Percentiles rank a stretch among this genome's conserved stretches.
Evolutionary conservation across 2,797 vertebrate species (phyloP).

Genomic region (Labeo calbasu): DNA sequence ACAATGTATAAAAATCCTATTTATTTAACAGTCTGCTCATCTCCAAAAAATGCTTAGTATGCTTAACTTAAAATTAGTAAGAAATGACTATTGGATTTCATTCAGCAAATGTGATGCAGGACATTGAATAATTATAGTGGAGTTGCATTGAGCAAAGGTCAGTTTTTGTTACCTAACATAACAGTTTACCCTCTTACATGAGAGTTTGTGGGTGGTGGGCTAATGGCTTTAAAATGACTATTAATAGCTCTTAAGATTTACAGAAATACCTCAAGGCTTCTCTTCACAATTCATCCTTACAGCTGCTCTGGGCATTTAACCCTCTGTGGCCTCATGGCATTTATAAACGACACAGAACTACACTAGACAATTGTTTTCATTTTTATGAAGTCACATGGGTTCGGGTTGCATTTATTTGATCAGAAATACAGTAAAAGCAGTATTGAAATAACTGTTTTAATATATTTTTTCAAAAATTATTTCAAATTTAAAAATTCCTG

Average conservation of each 20-base stretch:
- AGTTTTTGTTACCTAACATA: not conserved
- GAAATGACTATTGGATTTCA: not conserved
- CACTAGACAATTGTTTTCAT: not conserved
- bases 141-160: not conserved
- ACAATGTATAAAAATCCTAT: not conserved
- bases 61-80: not conserved
- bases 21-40: too few relatives aligned
- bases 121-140: not conserved
- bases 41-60: not conserved
- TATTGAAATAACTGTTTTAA: not conserved
- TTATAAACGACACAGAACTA: conserved; percentile 5
- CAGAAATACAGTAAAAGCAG: not conserved
- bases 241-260: conserved; percentile 30
- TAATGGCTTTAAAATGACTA: conserved; percentile 22
- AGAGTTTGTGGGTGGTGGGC: not conserved
- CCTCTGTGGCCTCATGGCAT: not conserved
- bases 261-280: conserved; percentile 7
- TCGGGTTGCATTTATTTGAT: not conserved
- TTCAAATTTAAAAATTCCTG: not conserved
- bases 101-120: not conserved
- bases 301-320: conserved; percentile 7
- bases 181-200: conserved; percentile 3
- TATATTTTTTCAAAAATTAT: not conserved
- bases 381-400: not conserved
- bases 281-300: not conserved